phyloP scores from a whole-genome alignment of 1,140 invertebrate genomes.

The Bombus impatiens region DNA sequence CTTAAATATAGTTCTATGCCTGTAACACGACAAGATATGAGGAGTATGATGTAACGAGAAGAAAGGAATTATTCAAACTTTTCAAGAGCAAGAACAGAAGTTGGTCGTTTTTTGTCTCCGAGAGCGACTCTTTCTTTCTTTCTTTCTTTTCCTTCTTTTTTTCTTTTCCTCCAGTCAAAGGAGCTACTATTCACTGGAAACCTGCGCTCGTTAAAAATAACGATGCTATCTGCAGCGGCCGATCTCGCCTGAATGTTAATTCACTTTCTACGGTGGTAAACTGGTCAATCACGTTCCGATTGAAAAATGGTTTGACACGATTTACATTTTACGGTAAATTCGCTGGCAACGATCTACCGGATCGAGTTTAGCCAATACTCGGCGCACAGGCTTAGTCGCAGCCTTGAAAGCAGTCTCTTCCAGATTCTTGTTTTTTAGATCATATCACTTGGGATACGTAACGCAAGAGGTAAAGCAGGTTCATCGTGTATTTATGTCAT shows the following conservation, averaged over 20 bases:
- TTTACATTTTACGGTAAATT: conserved; percentile 11
- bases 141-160: not conserved
- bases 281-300: conserved; percentile 21
- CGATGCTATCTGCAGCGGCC: not conserved
- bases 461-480: conserved; percentile 8
- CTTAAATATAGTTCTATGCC: no score
- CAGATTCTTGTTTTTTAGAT: not conserved
- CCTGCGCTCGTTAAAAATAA: conserved; percentile 4
- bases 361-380: not conserved
- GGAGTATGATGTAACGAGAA: no score
- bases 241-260: conserved; percentile 18
- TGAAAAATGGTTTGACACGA: not conserved
- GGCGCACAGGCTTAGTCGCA: not conserved
- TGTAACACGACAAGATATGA: no score
- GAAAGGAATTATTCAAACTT: no score
- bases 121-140: not conserved
- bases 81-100: not conserved
- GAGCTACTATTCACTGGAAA: not conserved
- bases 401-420: conserved; percentile 5
- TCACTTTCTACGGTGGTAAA: conserved; percentile 31
- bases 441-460: not conserved
- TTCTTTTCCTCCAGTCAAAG: not conserved
- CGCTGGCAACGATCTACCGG: not conserved
- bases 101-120: not conserved
- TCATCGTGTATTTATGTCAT: conserved; percentile 28